Evolutionary conservation across 2,113 vertebrate genomes (phyloP).

Genomic region (Bubo blakistoni): DNA sequence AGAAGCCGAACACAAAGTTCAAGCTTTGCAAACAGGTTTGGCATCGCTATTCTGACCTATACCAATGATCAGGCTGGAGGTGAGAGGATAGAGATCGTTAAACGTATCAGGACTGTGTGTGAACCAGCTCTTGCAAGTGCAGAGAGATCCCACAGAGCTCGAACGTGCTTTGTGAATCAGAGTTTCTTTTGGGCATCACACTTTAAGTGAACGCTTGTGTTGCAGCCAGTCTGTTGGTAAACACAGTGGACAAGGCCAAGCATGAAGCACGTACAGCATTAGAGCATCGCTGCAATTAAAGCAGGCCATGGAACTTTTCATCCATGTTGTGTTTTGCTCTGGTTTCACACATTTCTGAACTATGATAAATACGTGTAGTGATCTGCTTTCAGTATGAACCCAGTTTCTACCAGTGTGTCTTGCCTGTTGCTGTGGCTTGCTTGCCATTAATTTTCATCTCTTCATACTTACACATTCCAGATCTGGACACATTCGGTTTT

Average conservation of each 20-base stretch:
- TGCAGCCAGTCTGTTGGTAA: background rate
- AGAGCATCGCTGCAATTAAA: background rate
- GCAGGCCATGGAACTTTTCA: background rate
- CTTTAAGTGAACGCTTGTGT: background rate
- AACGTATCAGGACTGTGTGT: background rate
- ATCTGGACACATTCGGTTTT: background rate
- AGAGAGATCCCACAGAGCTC: background rate
- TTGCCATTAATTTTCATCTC: background rate
- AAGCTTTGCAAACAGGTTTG: constrained; percentile 94
- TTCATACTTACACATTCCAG: background rate
- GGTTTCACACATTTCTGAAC: background rate
- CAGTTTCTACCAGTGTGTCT: background rate
- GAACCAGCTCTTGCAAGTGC: background rate
- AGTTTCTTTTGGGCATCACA: background rate
- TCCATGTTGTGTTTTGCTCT: background rate
- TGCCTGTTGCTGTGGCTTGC: background rate
- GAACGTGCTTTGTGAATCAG: background rate
- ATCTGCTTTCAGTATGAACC: background rate
- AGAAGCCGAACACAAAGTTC: constrained; percentile 92
- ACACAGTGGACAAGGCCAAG: background rate
- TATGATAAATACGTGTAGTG: background rate
- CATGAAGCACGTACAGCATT: background rate
- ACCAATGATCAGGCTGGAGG: background rate
- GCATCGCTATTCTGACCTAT: background rate
- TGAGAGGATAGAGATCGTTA: background rate